A percentile compares a stretch with the other conserved stretches of the same genome.
phyloP scores from a whole-genome alignment of 1,140 invertebrate genomes.

The Drosophila baimaii region DNA sequence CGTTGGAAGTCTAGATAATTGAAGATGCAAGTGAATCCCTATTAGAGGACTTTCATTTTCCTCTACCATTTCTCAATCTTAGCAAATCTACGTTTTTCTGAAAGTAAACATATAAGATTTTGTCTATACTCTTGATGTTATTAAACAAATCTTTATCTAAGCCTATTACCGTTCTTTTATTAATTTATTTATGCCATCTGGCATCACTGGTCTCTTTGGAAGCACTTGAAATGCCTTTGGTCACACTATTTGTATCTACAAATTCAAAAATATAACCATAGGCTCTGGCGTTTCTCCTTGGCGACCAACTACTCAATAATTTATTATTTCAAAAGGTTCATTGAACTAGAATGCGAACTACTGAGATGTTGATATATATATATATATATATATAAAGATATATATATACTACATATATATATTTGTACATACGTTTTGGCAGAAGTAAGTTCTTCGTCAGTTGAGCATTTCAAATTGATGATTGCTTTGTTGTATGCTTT shows the following conservation, averaged over 20 bases:
- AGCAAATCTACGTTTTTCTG: no score
- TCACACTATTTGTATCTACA: neutral
- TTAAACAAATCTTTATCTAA: no score
- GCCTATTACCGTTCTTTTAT: no score
- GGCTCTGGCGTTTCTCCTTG: neutral
- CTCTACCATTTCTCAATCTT: no score
- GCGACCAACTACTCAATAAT: neutral
- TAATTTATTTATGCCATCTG: no score
- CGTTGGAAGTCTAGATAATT: no score
- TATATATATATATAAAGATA: neutral
- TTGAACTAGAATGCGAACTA: conserved; percentile 4
- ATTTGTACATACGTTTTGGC: neutral
- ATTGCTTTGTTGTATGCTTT: conserved; percentile 36
- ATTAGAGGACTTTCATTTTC: no score
- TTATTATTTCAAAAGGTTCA: conserved; percentile 15
- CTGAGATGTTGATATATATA: neutral
- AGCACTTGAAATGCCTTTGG: neutral
- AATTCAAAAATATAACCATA: neutral
- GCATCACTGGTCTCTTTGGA: no score
- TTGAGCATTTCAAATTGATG: conserved; percentile 49
- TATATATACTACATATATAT: neutral
- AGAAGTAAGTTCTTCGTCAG: conserved; percentile 27
- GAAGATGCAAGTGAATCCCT: no score
- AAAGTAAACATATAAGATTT: no score
- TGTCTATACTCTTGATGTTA: no score